A percentile compares a stretch with the other conserved stretches of the same genome.
phyloP scores from a whole-genome alignment of 2,113 vertebrate genomes.

The Myrmecophaga tridactyla region DNA sequence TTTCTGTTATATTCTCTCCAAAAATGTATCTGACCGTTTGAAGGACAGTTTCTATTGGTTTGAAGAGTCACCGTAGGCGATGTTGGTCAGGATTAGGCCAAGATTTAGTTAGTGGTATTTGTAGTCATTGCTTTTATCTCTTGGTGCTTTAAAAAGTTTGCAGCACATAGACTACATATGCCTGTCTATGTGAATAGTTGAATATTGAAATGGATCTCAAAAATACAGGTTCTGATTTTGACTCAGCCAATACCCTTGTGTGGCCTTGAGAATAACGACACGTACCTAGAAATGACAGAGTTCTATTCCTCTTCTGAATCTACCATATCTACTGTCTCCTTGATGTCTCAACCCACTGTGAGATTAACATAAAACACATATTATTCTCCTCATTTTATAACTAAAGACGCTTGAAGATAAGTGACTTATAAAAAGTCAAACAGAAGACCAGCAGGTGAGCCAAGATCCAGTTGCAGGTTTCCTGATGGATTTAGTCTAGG shows the following conservation, averaged over 20 bases:
- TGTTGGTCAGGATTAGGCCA: neutral
- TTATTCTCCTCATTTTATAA: neutral
- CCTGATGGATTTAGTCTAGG: slow-evolving; percentile 25
- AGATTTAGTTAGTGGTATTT: slow-evolving; percentile 13
- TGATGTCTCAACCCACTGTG: neutral
- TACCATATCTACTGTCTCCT: neutral
- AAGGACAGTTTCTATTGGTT: neutral
- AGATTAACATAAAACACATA: slow-evolving; percentile 1
- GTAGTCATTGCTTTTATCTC: neutral
- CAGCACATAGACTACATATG: neutral
- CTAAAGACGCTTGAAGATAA: slow-evolving; percentile 6
- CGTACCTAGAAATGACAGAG: neutral
- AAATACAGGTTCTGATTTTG: slow-evolving; percentile 34
- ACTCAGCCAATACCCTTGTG: neutral
- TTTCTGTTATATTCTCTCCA: slow-evolving; percentile 32
- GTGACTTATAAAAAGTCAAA: slow-evolving; percentile 7
- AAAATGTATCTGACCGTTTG: neutral
- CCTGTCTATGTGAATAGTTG: neutral
- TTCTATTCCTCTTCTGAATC: neutral
- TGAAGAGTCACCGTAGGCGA: neutral
- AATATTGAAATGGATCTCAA: neutral
- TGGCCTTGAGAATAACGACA: neutral
- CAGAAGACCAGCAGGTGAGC: slow-evolving; percentile 20
- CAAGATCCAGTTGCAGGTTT: slow-evolving; percentile 27
- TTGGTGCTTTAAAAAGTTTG: neutral